Percentiles rank a stretch among this genome's conserved stretches.
Conservation (phyloP, 2,888 invertebrate genomes). For the Atethmia centrago region DNA sequence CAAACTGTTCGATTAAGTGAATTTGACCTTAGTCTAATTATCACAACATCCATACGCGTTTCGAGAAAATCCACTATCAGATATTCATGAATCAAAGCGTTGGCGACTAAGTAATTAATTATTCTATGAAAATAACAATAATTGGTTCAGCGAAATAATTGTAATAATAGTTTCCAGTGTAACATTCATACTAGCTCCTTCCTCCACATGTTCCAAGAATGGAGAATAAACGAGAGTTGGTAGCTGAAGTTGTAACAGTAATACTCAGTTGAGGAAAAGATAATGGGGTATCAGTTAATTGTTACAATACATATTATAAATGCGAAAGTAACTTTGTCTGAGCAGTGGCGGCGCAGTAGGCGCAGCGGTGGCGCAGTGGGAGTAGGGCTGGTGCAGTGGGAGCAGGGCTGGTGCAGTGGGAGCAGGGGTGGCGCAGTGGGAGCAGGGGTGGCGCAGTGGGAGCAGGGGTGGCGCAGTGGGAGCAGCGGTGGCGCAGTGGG, state of each 20-base stretch:
- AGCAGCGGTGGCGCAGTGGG: too few relatives aligned
- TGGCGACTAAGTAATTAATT: constrained; percentile 3
- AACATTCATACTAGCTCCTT: neutral
- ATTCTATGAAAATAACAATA: constrained; percentile 34
- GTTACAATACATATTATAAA: too few relatives aligned
- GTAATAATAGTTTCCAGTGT: constrained; percentile 11
- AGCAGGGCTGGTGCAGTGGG: too few relatives aligned
- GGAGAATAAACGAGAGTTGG: neutral
- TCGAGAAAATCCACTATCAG: constrained; percentile 23
- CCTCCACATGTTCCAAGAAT: constrained; percentile 19
- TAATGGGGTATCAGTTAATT: neutral
- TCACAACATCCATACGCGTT: neutral
- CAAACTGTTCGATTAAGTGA: too few relatives aligned
- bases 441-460: too few relatives aligned
- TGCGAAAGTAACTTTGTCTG: too few relatives aligned
- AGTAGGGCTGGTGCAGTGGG: too few relatives aligned
- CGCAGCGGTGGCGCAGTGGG: too few relatives aligned
- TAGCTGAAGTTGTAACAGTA: neutral
- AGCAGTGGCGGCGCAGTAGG: too few relatives aligned
- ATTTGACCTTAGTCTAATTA: neutral
- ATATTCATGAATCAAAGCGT: constrained; percentile 35
- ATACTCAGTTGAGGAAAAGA: constrained; percentile 5
- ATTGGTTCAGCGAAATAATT: constrained; percentile 30
- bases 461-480: too few relatives aligned
- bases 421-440: too few relatives aligned